Evolutionary conservation across 2,888 invertebrate species (phyloP), one percentile per base, ranked within the genome.

Genomic region (Drosophila nigritarsus): DNA sequence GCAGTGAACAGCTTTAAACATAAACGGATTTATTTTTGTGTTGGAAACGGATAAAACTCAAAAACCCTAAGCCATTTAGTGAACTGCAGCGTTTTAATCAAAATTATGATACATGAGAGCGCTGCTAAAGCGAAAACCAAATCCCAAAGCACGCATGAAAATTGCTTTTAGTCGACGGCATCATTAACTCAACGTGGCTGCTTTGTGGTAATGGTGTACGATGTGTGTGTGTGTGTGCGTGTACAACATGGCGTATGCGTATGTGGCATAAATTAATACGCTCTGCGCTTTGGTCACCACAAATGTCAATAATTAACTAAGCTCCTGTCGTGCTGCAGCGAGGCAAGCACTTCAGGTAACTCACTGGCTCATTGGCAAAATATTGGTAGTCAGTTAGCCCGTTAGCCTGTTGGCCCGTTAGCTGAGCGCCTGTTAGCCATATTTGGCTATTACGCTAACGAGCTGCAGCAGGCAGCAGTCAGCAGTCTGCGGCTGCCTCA

Each of bases 251-350:
- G 69, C 71, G 73, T 73, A 69, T 69, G 63, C 74, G 70, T 42
- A 11, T 42, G 42, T 60, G 76, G 54, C 65, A 76, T 83, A 84
- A 88, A 85, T 86, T 80, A 80, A 88, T 88, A 78, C 74, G 73
- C 65, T 80, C 71, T 75, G 56, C 72, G 56, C 66, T 55, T 38
- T 65, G 69, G 63, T 40, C 66, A 69, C 62, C 73, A 36, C 71
- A 77, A 80, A 54, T 70, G 68, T 75, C 75, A 73, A 88, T 87
- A 83, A 84, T 84, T 88, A 86, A 86, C 88, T 86, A 79, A 73
- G 79, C 79, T 30, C 69, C 74, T 65, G 62, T 56, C 60, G 60
- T 54, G 55, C 55, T 40, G 34, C 65, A 61, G 51, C 58, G 55
- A 42, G 18, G 27, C 36, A 55, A 36, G 54, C 36, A 69, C 64